Evolutionary conservation across 2,888 invertebrate genomes (phyloP).

Genomic region (Spodoptera picta): DNA sequence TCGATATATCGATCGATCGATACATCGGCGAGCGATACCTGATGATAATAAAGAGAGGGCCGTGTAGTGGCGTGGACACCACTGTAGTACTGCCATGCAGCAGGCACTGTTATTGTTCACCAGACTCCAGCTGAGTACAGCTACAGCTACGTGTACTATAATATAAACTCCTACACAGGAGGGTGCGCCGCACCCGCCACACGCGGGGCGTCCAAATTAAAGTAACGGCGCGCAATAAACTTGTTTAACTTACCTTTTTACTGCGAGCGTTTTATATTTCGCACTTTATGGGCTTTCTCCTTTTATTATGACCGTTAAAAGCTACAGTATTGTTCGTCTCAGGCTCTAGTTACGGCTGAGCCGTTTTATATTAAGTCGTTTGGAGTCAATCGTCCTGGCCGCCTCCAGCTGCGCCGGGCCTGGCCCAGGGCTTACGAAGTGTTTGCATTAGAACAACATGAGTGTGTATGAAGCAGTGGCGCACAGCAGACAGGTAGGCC

Average conservation of each 20-base stretch:
- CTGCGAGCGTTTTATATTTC: conserved; percentile 61
- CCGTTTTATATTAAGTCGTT: conserved; percentile 49
- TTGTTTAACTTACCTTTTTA: conserved; percentile 64
- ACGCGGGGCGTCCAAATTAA: conserved; percentile 55
- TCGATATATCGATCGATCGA: no score
- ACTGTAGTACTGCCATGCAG: no score
- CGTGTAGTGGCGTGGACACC: no score
- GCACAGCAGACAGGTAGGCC: no score
- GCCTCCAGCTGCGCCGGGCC: background rate
- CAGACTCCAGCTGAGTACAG: no score
- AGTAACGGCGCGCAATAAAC: conserved; percentile 63
- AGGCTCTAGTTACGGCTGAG: conserved; percentile 50
- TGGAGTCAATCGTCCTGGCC: conserved; percentile 43
- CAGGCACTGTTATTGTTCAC: conserved; percentile 21
- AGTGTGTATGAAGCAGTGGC: no score
- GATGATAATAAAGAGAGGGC: no score
- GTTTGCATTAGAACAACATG: no score
- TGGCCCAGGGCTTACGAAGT: no score
- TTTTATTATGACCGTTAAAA: conserved; percentile 60
- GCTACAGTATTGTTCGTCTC: conserved; percentile 47
- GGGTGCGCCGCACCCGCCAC: background rate
- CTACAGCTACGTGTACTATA: no score
- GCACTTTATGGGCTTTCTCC: conserved; percentile 64
- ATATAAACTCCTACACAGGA: no score
- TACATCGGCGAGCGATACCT: no score